These are phyloP conservation scores for Nomada ruficornis DNA, from an alignment of 2,888 invertebrate species.

Conservation along the genomic window DNA sequence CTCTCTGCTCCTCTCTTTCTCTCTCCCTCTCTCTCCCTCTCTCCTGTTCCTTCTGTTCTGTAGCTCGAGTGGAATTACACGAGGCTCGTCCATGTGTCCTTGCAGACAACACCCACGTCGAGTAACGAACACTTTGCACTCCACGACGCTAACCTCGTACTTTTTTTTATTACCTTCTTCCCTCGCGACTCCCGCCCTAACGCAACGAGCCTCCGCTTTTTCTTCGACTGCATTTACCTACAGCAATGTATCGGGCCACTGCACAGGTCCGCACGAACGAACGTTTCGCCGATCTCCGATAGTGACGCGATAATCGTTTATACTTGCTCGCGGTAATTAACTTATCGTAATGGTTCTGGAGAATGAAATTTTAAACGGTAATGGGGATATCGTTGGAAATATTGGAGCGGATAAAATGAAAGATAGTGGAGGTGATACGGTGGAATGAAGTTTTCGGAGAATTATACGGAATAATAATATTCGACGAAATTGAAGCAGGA, in stretches of 20 bases:
- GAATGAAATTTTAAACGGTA: neutral
- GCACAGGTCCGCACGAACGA: conserved; percentile 7
- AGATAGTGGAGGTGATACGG: no score
- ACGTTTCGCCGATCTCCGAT: conserved; percentile 12
- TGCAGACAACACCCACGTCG: conserved; percentile 68
- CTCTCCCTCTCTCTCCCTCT: no score
- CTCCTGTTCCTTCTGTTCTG: conserved; percentile 2
- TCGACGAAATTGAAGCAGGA: no score
- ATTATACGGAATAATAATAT: no score
- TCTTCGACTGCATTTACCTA: conserved; percentile 39
- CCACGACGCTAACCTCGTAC: conserved; percentile 7
- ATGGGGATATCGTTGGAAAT: no score
- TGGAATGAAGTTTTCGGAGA: no score
- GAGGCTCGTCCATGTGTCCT: conserved; percentile 60
- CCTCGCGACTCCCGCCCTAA: conserved; percentile 36
- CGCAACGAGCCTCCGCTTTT: conserved; percentile 23
- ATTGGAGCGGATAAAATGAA: no score
- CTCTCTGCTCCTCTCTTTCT: neutral
- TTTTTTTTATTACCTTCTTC: conserved; percentile 47
- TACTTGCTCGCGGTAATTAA: neutral
- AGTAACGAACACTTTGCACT: conserved; percentile 53
- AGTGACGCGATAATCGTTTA: conserved; percentile 3
- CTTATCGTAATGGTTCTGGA: neutral
- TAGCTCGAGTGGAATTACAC: conserved; percentile 63
- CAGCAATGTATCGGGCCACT: conserved; percentile 16